Evolutionary conservation across 2,888 invertebrate genomes (phyloP), one percentile per base, ranked within the genome.

Genomic region (Dendrolimus pini): DNA sequence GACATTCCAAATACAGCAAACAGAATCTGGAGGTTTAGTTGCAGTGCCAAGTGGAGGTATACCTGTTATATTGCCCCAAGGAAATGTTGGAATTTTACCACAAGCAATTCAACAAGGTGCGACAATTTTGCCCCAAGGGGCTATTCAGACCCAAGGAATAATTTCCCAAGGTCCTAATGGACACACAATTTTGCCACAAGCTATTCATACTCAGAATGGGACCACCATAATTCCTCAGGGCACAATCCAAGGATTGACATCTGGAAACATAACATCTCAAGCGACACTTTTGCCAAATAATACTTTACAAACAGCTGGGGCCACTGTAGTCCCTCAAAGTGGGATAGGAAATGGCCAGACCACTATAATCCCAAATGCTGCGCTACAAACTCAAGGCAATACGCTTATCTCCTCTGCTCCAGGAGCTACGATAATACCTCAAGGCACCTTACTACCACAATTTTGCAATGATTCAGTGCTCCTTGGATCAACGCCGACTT

Each of bases 171-270:
- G 91, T 2, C 89, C 89, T 12, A 86, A 93, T 65, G 93, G 94
- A 0, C 92, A 89, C 0, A 87, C 94, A 0, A 92, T 94, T 63
- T 83, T 93, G 56, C 93, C 93, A 1, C 93, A 93, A 80, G 85
- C 94, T 14, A 88, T 89, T 62, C 89, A 89, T 61, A 89, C 91
- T 2, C 91, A 90, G 68, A 91, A 93, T 65, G 93, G 93, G n/a
- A 89, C 93, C 0, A 86, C 93, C 1, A 92, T 94, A 63, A 93
- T 93, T 67, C 93, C 93, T 1, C 93, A 93, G 82, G 87, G 93
- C 56, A 80, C 88, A 2, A 78, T 89, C 61, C 89, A 89, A 72
- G 87, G 89, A n/a, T 64, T 90, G 53, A 71, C 79, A 7, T 71
- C 79, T 57, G 87, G 85, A 41, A 89, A 80, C 63, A 76, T 86